A percentile compares a stretch with the other conserved stretches of the same genome.
These are phyloP conservation scores for Intellagama lesueurii DNA, from an alignment of 2,797 vertebrate species.

Conservation along the genomic window DNA sequence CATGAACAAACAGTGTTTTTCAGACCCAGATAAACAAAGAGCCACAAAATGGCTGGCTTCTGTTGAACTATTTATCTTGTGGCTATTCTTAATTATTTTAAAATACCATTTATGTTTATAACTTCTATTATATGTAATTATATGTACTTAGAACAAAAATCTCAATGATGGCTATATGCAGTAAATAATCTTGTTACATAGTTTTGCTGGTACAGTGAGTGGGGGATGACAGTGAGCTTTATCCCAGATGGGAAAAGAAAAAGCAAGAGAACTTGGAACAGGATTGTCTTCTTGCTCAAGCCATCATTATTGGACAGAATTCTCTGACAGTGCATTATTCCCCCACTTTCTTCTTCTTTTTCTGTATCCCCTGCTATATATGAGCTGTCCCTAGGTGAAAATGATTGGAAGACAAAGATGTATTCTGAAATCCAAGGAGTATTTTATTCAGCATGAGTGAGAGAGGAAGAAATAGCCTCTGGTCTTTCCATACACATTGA, in stretches of 20 bases:
- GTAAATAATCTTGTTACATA: not conserved
- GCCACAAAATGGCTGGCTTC: constrained; percentile 18
- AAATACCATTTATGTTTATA: not conserved
- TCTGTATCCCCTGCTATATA: not conserved
- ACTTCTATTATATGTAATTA: not conserved
- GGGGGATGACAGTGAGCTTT: not conserved
- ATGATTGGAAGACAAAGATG: no score
- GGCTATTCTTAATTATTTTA: not conserved
- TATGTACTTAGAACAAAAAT: not conserved
- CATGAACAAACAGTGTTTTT: not conserved
- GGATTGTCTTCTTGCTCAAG: not conserved
- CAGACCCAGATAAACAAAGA: constrained; percentile 7
- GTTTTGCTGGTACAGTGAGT: not conserved
- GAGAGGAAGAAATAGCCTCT: no score
- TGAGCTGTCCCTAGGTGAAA: not conserved
- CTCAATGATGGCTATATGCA: not conserved
- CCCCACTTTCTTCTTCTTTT: not conserved
- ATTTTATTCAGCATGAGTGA: no score
- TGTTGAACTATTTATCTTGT: constrained; percentile 25
- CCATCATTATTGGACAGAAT: not conserved
- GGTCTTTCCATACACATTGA: no score
- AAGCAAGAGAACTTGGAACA: not conserved
- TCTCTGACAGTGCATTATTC: not conserved
- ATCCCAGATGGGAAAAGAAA: not conserved
- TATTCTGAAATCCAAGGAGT: no score